Evolutionary conservation across 2,113 vertebrate species (phyloP).

Genomic region (Corvus hawaiiensis): DNA sequence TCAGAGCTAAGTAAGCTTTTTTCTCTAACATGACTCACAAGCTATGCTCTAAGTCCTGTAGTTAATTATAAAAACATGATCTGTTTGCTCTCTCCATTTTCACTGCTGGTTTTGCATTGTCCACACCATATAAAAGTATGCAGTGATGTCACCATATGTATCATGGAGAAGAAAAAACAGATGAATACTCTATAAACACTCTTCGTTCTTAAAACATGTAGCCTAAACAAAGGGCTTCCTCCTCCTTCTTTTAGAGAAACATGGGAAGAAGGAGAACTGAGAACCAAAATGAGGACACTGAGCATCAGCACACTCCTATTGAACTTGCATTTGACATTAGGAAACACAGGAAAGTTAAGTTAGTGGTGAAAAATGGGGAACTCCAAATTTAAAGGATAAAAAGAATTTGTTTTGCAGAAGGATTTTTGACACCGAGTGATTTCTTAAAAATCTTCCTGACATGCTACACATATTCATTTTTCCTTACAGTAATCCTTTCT

Average conservation of each 20-base stretch:
- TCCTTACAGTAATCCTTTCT: background rate
- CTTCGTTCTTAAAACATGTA: conserved; percentile 57
- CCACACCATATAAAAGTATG: conserved; percentile 56
- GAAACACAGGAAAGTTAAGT: background rate
- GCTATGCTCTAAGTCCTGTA: background rate
- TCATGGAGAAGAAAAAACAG: conserved; percentile 64
- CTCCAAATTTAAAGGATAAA: background rate
- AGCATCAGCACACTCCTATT: background rate
- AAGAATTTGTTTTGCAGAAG: background rate
- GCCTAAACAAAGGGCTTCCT: conserved; percentile 76
- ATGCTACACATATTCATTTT: background rate
- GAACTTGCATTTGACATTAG: conserved; percentile 54
- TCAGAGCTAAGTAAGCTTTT: background rate
- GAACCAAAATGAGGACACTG: conserved; percentile 29
- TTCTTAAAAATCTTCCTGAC: background rate
- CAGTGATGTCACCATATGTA: conserved; percentile 67
- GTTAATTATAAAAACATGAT: conserved; percentile 67
- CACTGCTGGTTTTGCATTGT: conserved; percentile 44
- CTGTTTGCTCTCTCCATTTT: conserved; percentile 44
- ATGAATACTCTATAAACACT: conserved; percentile 71
- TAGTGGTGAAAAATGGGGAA: background rate
- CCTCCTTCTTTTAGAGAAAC: conserved; percentile 34
- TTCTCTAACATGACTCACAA: background rate
- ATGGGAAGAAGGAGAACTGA: conserved; percentile 51
- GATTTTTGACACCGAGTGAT: background rate